phyloP scores from a whole-genome alignment of 2,888 invertebrate genomes.

The Platynereis dumerilii region DNA sequence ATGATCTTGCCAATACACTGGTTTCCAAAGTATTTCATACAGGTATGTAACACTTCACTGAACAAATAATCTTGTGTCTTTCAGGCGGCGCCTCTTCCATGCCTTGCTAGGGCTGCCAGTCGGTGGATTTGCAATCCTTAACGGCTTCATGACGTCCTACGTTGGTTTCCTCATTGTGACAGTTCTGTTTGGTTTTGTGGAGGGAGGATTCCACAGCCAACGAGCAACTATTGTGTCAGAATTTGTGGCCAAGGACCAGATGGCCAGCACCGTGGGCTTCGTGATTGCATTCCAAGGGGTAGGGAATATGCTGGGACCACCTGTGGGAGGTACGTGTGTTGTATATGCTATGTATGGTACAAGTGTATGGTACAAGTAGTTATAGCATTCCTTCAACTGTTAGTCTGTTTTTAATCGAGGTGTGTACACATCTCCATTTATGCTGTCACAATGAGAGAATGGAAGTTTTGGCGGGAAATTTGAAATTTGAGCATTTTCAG shows the following conservation, averaged over 20 bases:
- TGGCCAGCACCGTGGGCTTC: conserved; percentile 47
- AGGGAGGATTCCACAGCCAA: conserved; percentile 46
- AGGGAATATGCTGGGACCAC: conserved; percentile 46
- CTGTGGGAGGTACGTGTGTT: conserved; percentile 43
- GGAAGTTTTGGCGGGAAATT: no score
- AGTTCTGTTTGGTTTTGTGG: conserved; percentile 41
- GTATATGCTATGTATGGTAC: no score
- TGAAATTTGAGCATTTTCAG: no score
- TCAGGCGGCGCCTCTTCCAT: conserved; percentile 18
- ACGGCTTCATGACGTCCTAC: conserved; percentile 11
- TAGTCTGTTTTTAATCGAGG: no score
- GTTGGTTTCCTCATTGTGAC: conserved; percentile 37
- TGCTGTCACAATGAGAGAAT: no score
- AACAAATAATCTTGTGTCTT: not conserved
- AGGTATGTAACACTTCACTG: not conserved
- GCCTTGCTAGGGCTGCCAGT: conserved; percentile 13
- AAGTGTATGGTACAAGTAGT: not conserved
- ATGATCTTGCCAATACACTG: no score
- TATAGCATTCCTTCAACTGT: not conserved
- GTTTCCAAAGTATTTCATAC: no score
- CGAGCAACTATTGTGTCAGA: conserved; percentile 48
- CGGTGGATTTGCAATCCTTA: conserved; percentile 3
- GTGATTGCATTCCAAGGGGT: conserved; percentile 48
- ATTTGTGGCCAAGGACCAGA: conserved; percentile 41
- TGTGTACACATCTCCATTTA: no score